These are phyloP conservation scores for Heliconius congener DNA, from an alignment of 1,140 invertebrate species.

Conservation along the genomic window DNA sequence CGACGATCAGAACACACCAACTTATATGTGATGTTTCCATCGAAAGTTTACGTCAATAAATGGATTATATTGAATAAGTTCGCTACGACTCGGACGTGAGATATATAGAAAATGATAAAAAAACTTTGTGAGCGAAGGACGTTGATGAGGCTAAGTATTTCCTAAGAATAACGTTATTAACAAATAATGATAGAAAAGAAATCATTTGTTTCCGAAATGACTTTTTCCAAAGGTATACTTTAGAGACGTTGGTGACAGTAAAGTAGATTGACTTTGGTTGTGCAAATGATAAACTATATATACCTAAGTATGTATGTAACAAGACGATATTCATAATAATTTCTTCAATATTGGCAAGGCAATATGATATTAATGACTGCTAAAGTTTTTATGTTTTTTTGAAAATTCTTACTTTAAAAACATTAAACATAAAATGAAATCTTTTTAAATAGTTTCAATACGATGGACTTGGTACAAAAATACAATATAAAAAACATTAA, in stretches of 20 bases:
- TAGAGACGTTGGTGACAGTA: background rate
- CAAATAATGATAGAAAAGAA: background rate
- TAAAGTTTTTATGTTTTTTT: too few relatives aligned
- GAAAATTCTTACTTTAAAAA: background rate
- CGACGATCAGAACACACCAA: constrained; percentile 14
- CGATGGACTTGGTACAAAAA: background rate
- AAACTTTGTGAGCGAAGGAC: constrained; percentile 21
- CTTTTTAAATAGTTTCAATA: background rate
- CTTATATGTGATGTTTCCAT: constrained; percentile 21
- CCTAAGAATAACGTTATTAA: constrained; percentile 1
- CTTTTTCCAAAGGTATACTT: background rate
- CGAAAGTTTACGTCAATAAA: constrained; percentile 30
- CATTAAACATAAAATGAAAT: background rate
- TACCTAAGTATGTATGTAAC: too few relatives aligned
- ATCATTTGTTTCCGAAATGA: background rate
- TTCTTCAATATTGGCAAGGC: too few relatives aligned
- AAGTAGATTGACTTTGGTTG: background rate
- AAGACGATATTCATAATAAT: too few relatives aligned
- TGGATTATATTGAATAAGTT: constrained; percentile 35
- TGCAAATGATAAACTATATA: too few relatives aligned
- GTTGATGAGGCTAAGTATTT: constrained; percentile 1
- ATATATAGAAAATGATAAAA: constrained; percentile 33
- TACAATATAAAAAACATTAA: background rate
- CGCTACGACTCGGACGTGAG: constrained; percentile 22
- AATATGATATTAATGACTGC: too few relatives aligned